phyloP scores from a whole-genome alignment of 1,140 invertebrate genomes.

The Oreohelix idahoensis region DNA sequence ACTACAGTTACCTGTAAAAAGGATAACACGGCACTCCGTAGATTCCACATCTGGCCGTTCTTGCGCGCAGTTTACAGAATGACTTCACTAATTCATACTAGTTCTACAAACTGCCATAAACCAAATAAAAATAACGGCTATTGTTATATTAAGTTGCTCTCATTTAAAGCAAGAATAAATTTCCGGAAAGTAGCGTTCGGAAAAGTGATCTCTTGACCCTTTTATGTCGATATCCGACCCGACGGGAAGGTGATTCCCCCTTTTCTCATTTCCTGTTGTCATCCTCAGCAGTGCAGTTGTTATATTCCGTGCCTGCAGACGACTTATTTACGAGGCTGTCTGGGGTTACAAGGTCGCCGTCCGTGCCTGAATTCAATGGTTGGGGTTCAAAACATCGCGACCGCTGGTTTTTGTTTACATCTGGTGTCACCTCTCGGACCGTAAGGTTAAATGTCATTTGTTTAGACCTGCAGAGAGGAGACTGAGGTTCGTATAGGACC shows the following conservation, averaged over 20 bases:
- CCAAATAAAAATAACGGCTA: no score
- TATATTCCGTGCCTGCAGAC: neutral
- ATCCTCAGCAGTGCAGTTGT: neutral
- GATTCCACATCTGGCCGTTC: no score
- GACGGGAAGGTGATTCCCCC: neutral
- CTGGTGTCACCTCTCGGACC: neutral
- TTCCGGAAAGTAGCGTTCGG: neutral
- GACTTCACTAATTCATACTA: no score
- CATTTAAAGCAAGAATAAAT: neutral
- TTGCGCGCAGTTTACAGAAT: no score
- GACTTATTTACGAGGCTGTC: neutral
- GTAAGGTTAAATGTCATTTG: neutral
- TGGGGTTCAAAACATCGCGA: neutral
- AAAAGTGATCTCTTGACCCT: neutral
- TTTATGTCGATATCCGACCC: neutral
- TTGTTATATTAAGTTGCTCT: neutral
- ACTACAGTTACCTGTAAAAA: no score
- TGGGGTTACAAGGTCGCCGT: neutral
- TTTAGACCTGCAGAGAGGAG: neutral
- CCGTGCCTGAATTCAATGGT: neutral
- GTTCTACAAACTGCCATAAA: no score
- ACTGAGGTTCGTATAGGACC: no score
- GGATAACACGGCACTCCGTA: no score
- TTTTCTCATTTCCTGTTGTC: slow-evolving; percentile 1
- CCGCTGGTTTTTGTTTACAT: neutral